phyloP scores from a whole-genome alignment of 2,113 vertebrate genomes.

The Danio rerio region DNA sequence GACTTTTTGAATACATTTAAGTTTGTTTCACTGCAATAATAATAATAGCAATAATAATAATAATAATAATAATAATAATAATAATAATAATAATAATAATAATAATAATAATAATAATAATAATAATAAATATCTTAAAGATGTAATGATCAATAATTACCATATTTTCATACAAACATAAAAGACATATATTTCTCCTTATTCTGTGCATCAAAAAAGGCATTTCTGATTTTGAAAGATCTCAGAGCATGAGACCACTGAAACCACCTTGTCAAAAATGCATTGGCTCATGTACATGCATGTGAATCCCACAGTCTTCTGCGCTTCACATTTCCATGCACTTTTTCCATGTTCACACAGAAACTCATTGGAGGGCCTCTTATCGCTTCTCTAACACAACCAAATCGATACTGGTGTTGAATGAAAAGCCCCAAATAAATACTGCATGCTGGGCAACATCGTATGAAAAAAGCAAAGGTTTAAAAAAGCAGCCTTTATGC shows the following conservation, averaged over 20 bases:
- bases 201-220: too few species aligned
- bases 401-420: slow-evolving; percentile 48
- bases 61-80: too few species aligned
- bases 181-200: too few species aligned
- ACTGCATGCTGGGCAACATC: slow-evolving; percentile 63
- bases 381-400: slow-evolving; percentile 34
- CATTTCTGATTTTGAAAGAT: not conserved
- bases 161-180: too few species aligned
- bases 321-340: not conserved
- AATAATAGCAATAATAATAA: too few species aligned
- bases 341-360: slow-evolving; percentile 2
- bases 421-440: slow-evolving; percentile 58
- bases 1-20: too few species aligned
- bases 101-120: too few species aligned
- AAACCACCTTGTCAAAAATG: not conserved
- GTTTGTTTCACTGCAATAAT: too few species aligned
- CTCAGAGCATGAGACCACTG: not conserved
- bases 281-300: slow-evolving; percentile 4
- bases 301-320: not conserved
- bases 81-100: too few species aligned
- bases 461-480: slow-evolving; percentile 58
- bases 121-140: too few species aligned
- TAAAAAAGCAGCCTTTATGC: slow-evolving; percentile 52
- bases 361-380: slow-evolving; percentile 35
- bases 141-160: too few species aligned